Base-by-base conservation (phyloP, 2,888 invertebrate genomes). In the Agelastica alni region DNA sequence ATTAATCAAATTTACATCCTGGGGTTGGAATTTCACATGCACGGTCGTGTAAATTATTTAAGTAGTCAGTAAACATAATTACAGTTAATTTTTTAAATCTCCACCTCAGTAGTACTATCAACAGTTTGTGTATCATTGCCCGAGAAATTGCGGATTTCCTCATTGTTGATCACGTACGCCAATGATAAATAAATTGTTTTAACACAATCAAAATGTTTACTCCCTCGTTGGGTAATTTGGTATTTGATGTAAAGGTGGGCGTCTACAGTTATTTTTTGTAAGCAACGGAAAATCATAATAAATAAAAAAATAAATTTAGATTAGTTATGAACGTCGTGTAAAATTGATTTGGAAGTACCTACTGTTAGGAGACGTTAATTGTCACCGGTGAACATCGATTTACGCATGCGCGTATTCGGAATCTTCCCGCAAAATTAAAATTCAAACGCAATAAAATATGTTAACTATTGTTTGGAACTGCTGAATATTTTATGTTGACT, bases 1-100 rank as follows among this genome's bases (percentile, higher is more conserved):
- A n/a, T n/a, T n/a, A n/a, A n/a, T n/a, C n/a, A n/a, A 66, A 10
- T 57, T 64, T 3, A 67, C 61, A 52, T 68, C 65, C 47, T 69
- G 68, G 48, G 68, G 37, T 41, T 64, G 61, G 7, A 26, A 26
- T 26, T 26, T 26, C 26, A 7, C 26, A 26, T 26, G 1, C 7
- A 26, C 1, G 26, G 9, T 9, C 26, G 7, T 3, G 9, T 26
- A 1, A 9, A 36, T 17, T 36, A 36, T 36, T 36, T 16, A 26
- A 22, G 26, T 22, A 12, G n/a, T 42, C 6, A 42, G 16, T 22
- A 18, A 18, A n/a, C 34, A 36, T 18, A 34, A n/a, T 26, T 16
- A 22, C 26, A 46, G 9, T 46, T 22, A 16, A 46, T 46, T 46
- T 43, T 41, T 30, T 5, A 34, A 46, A 36, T 31, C 18, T n/a